Evolutionary conservation across 2,888 invertebrate genomes (phyloP).

Genomic region (Hypselothyrea guttata): DNA sequence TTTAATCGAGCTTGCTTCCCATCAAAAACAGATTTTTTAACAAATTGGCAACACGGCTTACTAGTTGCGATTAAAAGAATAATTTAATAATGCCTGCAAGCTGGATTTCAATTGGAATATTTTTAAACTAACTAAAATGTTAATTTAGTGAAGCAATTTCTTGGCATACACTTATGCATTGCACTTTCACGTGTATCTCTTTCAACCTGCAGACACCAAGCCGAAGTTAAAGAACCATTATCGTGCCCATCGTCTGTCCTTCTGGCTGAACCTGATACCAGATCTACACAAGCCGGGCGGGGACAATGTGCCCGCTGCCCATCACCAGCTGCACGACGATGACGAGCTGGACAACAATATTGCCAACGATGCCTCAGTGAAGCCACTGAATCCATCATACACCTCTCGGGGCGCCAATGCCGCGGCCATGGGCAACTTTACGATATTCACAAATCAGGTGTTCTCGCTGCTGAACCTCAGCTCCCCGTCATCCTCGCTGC

Average conservation of each 20-base stretch:
- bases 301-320: constrained; percentile 91
- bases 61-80: no score
- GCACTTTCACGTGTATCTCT: no score
- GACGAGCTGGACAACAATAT: constrained; percentile 84
- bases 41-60: no score
- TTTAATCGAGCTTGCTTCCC: no score
- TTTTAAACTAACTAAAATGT: no score
- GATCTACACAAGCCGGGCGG: constrained; percentile 94
- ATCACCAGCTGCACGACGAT: constrained; percentile 92
- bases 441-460: constrained; percentile 82
- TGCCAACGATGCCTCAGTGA: constrained; percentile 83
- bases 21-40: no score
- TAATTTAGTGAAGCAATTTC: no score
- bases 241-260: constrained; percentile 94
- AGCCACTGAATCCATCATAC: constrained; percentile 82
- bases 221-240: constrained; percentile 96
- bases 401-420: constrained; percentile 75
- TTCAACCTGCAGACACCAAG: constrained; percentile 91
- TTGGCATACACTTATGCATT: no score
- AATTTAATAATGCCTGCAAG: no score
- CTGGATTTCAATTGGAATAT: no score
- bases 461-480: constrained; percentile 82
- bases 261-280: constrained; percentile 97
- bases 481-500: constrained; percentile 80
- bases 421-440: constrained; percentile 79